phyloP scores from a whole-genome alignment of 2,888 invertebrate genomes.

The Pachliopta kotzebuea region DNA sequence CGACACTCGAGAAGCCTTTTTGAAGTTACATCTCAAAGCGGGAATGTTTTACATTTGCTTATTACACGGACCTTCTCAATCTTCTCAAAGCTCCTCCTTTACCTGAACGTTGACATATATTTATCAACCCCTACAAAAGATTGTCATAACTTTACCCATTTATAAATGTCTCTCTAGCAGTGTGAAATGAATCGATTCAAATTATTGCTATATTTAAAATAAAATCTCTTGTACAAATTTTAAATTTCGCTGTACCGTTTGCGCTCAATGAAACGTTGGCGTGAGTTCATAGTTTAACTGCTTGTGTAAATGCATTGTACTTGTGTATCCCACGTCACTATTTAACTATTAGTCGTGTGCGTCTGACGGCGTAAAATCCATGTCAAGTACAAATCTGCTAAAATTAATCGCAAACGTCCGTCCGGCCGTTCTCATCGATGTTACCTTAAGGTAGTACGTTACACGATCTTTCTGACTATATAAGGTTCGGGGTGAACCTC shows the following conservation, averaged over 20 bases:
- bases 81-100: slow-evolving; percentile 27
- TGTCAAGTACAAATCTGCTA: slow-evolving; percentile 26
- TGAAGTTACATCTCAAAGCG: slow-evolving; percentile 70
- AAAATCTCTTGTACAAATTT: background rate
- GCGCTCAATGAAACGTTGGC: slow-evolving; percentile 18
- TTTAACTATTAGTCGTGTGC: slow-evolving; percentile 20
- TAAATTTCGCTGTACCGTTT: background rate
- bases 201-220: no score
- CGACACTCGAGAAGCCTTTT: slow-evolving; percentile 69
- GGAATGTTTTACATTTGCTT: slow-evolving; percentile 73
- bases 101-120: no score
- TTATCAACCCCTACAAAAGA: no score
- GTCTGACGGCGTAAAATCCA: slow-evolving; percentile 16
- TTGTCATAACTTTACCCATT: no score
- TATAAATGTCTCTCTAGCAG: no score
- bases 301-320: slow-evolving; percentile 16
- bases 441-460: slow-evolving; percentile 56
- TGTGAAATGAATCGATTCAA: no score
- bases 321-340: slow-evolving; percentile 22
- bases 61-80: slow-evolving; percentile 52
- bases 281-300: slow-evolving; percentile 26
- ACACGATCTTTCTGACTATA: slow-evolving; percentile 56
- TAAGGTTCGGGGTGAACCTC: slow-evolving; percentile 33
- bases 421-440: slow-evolving; percentile 42
- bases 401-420: slow-evolving; percentile 15